These are phyloP conservation scores for Coluber constrictor DNA, from an alignment of 2,797 vertebrate genomes.

Conservation along the genomic window DNA sequence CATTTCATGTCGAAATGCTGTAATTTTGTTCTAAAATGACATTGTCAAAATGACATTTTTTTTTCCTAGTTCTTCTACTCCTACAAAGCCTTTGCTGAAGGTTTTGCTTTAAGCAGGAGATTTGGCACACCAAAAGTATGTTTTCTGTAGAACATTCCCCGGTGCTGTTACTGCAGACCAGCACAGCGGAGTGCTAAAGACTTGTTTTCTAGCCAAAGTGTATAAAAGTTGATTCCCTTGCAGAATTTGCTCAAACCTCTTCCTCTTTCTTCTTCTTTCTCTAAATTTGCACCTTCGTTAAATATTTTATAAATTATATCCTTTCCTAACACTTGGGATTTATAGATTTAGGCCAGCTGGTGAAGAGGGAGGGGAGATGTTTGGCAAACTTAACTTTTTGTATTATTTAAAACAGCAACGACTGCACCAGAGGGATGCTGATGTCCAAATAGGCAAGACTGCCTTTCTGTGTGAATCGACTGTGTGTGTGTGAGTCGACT, in stretches of 20 bases:
- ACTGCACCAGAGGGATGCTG: not conserved
- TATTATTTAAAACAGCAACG: not conserved
- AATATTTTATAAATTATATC: not conserved
- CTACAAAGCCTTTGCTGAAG: conserved; percentile 16
- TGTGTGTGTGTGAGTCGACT: not conserved
- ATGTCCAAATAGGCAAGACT: not conserved
- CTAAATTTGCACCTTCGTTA: not conserved
- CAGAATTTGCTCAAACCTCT: not conserved
- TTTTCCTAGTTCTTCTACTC: not conserved
- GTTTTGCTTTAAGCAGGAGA: conserved; percentile 14
- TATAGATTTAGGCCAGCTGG: not conserved
- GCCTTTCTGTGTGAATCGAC: not conserved
- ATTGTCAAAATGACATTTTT: not conserved
- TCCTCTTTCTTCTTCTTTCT: not conserved
- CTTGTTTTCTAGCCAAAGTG: not conserved
- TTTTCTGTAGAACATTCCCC: not conserved
- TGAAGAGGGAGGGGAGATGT: not conserved
- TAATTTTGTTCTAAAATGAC: not conserved
- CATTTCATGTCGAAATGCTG: not conserved
- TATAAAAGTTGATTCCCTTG: not conserved
- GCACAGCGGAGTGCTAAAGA: not conserved
- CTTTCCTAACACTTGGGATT: not conserved
- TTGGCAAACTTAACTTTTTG: not conserved
- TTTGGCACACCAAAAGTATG: not conserved
- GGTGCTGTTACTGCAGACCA: not conserved